Evolutionary conservation across 2,113 vertebrate genomes (phyloP).

Genomic region (Beaufortia kweichowensis): DNA sequence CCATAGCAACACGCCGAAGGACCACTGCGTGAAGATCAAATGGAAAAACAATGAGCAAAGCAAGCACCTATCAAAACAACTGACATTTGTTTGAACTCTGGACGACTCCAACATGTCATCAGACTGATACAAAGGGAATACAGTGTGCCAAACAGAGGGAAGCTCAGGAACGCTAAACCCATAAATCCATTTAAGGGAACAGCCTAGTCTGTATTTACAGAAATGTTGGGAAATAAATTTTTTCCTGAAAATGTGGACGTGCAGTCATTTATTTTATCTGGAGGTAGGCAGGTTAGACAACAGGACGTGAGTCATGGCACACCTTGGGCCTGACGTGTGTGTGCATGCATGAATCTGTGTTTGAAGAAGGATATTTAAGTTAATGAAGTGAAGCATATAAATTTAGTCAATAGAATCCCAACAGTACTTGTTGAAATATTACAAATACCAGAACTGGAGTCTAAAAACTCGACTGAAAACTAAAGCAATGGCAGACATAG

Average conservation of each 20-base stretch:
- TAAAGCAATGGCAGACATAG: too few relatives aligned
- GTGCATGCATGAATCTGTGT: conserved; percentile 24
- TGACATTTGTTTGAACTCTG: conserved; percentile 4
- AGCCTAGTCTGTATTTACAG: neutral
- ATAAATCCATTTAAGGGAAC: conserved; percentile 28
- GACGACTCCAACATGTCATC: neutral
- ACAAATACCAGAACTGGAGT: neutral
- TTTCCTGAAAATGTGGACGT: neutral
- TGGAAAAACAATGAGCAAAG: conserved; percentile 12
- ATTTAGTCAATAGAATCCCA: neutral
- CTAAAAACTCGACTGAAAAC: too few relatives aligned
- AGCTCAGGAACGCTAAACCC: conserved; percentile 7
- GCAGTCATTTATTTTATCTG: conserved; percentile 1
- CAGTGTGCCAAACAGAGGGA: neutral
- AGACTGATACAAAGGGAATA: neutral
- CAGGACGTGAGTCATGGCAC: conserved; percentile 37
- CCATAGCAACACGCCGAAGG: conserved; percentile 95
- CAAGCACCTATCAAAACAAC: conserved; percentile 31
- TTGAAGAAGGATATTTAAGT: neutral
- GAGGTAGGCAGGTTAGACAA: conserved; percentile 27
- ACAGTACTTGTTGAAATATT: neutral
- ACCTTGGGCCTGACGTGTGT: conserved; percentile 25
- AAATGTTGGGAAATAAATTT: neutral
- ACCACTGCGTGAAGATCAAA: conserved; percentile 69
- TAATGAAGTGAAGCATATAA: neutral